Base-by-base conservation (phyloP, 1,140 invertebrate genomes). In the Idris sp. region DNA sequence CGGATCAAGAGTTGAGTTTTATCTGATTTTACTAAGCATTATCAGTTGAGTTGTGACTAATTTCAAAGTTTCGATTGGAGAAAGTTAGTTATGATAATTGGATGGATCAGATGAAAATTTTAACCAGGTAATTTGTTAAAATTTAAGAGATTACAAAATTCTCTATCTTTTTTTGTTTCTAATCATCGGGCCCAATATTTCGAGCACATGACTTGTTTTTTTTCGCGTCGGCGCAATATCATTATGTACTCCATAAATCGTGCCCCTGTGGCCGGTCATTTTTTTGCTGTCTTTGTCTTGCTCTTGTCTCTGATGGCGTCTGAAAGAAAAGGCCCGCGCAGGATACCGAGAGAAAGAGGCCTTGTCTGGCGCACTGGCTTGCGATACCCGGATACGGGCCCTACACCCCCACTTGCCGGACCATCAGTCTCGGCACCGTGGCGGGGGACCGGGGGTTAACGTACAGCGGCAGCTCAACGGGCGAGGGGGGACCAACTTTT, bases 201-300 rank as follows among this genome's bases (percentile, higher is more conserved):
- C 68, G 67, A 76, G 75, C 80, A 77, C 77, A 76, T n/a, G n/a
- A n/a, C n/a, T n/a, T n/a, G n/a, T n/a, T n/a, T n/a, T n/a, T n/a
- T n/a, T n/a, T n/a, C n/a, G n/a, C n/a, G n/a, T n/a, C n/a, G n/a
- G n/a, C n/a, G n/a, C n/a, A n/a, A n/a, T n/a, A n/a, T 84, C 82
- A 83, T 84, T 83, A 81, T 79, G 81, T 83, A 80, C 80, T 81
- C 79, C 82, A 83, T 84, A 83, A 83, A 82, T 83, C 76, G 56
- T 62, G 40, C 31, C 25, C 35, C 31, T 36, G 31, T 26, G 30
- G 33, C 11, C 31, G 33, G n/a, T n/a, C n/a, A n/a, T n/a, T n/a
- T n/a, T n/a, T n/a, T n/a, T n/a, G n/a, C n/a, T 61, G 68, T 79
- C 65, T 74, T 73, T 67, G 59, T 77, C 68, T 64, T 48, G 41